Evolutionary conservation across 2,888 invertebrate genomes (phyloP).

Genomic region (Drosophila austrosaltans): DNA sequence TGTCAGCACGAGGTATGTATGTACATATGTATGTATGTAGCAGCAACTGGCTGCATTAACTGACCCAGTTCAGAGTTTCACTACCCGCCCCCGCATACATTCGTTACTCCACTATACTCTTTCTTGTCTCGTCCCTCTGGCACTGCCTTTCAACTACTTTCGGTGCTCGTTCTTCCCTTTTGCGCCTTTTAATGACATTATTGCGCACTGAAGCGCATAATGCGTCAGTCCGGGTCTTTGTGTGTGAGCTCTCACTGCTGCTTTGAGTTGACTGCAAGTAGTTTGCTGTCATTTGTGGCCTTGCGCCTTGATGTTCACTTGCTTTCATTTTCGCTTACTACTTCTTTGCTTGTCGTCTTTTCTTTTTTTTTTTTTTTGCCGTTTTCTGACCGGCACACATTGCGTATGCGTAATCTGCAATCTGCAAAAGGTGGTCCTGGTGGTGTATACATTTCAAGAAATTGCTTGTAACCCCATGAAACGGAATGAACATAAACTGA

Average conservation of each 20-base stretch:
- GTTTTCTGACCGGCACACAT: conserved; percentile 48
- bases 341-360: conserved; percentile 18
- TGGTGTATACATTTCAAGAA: neutral
- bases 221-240: conserved; percentile 61
- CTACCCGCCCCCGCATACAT: neutral
- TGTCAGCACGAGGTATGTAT: conserved; percentile 55
- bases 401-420: conserved; percentile 58
- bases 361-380: neutral
- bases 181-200: conserved; percentile 76
- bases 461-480: conserved; percentile 17
- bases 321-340: conserved; percentile 23
- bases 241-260: conserved; percentile 33
- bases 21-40: conserved; percentile 10
- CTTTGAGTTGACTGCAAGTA: conserved; percentile 33
- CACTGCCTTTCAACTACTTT: neutral
- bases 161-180: conserved; percentile 17
- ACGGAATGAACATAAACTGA: neutral
- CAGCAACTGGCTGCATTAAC: conserved; percentile 63
- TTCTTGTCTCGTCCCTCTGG: conserved; percentile 32
- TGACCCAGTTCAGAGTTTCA: conserved; percentile 60
- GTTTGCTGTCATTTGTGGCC: conserved; percentile 28
- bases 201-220: conserved; percentile 78
- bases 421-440: conserved; percentile 24
- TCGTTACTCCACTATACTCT: conserved; percentile 8
- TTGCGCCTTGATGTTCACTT: conserved; percentile 35